Evolutionary conservation across 2,113 vertebrate genomes (phyloP).

Genomic region (Xerus inauris): DNA sequence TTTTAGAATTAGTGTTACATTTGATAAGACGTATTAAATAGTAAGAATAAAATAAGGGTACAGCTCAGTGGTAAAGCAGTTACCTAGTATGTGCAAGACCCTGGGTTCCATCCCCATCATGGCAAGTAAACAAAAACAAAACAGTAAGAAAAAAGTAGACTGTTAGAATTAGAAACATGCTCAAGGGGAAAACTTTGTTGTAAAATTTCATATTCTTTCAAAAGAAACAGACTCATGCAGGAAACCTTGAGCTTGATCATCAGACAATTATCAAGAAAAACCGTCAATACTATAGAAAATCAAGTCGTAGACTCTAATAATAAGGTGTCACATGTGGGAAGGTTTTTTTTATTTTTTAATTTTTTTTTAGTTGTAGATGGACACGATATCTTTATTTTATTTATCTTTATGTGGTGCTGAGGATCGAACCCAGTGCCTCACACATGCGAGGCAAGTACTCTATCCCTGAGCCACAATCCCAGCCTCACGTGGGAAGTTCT

Average conservation of each 20-base stretch:
- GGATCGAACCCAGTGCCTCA: no score
- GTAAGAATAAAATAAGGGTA: background rate
- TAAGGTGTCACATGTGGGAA: background rate
- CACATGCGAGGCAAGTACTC: no score
- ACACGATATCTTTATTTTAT: no score
- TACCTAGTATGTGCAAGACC: background rate
- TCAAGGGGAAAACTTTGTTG: background rate
- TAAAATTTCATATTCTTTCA: slow-evolving; percentile 1
- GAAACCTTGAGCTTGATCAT: background rate
- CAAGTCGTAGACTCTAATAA: background rate
- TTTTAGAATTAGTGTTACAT: background rate
- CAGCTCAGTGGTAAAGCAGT: background rate
- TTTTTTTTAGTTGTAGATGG: no score
- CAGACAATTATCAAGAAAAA: background rate
- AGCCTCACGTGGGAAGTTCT: background rate
- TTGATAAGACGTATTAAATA: background rate
- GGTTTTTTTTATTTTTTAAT: no score
- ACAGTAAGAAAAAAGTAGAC: background rate
- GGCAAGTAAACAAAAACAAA: background rate
- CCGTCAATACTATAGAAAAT: background rate
- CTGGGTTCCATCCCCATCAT: background rate
- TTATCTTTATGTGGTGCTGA: no score
- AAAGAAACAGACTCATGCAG: background rate
- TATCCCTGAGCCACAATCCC: no score
- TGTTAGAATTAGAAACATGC: background rate